A percentile compares a stretch with the other conserved stretches of the same genome.
Conservation (phyloP, 1,140 invertebrate species). For the Pteromalus puparum region DNA sequence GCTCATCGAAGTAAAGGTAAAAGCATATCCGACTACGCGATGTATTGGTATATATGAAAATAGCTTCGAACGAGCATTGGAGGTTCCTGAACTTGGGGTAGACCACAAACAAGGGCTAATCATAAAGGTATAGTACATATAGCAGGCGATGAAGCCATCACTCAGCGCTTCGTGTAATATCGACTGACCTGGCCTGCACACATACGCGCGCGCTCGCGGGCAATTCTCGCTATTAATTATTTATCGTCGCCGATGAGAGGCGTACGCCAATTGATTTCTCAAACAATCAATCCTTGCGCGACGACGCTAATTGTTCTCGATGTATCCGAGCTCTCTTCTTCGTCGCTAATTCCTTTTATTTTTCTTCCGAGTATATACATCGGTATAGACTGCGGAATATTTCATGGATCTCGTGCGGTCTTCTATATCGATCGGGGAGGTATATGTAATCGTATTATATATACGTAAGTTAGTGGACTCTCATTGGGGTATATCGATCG, state of each 20-base stretch:
- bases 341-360: not conserved
- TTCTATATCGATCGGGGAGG: not conserved
- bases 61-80: too few species aligned
- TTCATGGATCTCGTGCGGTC: not conserved
- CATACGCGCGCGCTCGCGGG: not conserved
- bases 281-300: not conserved
- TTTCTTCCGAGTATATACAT: not conserved
- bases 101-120: too few species aligned
- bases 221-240: conserved; percentile 29
- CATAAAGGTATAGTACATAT: too few species aligned
- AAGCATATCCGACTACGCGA: too few species aligned
- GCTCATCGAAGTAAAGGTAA: too few species aligned
- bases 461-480: not conserved
- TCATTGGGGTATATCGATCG: not conserved
- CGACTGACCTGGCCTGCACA: not conserved
- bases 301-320: not conserved
- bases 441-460: not conserved
- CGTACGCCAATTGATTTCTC: conserved; percentile 14
- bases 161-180: not conserved
- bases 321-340: not conserved
- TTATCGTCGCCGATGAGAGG: not conserved
- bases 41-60: too few species aligned
- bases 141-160: not conserved
- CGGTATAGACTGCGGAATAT: not conserved
- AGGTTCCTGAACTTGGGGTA: too few species aligned